phyloP scores from a whole-genome alignment of 2,888 invertebrate species.

The Phengaris alcon region DNA sequence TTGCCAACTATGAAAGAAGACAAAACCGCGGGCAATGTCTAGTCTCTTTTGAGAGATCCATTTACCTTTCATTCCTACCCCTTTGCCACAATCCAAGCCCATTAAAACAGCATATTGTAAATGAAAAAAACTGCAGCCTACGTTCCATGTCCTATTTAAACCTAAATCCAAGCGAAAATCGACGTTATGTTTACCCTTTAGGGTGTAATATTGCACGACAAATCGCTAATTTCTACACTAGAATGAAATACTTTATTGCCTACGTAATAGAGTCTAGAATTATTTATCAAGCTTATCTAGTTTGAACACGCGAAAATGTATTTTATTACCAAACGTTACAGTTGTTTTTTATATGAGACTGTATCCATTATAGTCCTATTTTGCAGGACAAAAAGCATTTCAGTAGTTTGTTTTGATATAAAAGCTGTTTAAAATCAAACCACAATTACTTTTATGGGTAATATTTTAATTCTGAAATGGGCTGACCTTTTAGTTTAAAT shows the following conservation, averaged over 20 bases:
- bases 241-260: constrained; percentile 15
- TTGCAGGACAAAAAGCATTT: constrained; percentile 21
- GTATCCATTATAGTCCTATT: not conserved
- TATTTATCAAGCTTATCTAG: not conserved
- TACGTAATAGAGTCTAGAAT: constrained; percentile 20
- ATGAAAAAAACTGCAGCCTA: constrained; percentile 19
- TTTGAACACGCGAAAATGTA: not conserved
- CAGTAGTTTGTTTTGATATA: constrained; percentile 14
- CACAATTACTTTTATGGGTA: constrained; percentile 11
- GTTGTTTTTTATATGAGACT: not conserved
- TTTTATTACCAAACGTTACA: not conserved
- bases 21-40: not conserved
- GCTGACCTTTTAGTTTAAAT: not conserved
- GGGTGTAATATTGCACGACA: not conserved
- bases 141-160: constrained; percentile 9
- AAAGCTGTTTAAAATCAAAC: constrained; percentile 18
- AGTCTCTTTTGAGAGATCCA: constrained; percentile 1
- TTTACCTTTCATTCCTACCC: constrained; percentile 12
- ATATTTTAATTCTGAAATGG: constrained; percentile 8
- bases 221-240: not conserved
- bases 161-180: not conserved
- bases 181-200: not conserved
- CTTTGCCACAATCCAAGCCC: constrained; percentile 9
- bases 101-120: constrained; percentile 23
- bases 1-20: not conserved